Conservation (phyloP, 2,797 vertebrate genomes). For the Caiman crocodilus region DNA sequence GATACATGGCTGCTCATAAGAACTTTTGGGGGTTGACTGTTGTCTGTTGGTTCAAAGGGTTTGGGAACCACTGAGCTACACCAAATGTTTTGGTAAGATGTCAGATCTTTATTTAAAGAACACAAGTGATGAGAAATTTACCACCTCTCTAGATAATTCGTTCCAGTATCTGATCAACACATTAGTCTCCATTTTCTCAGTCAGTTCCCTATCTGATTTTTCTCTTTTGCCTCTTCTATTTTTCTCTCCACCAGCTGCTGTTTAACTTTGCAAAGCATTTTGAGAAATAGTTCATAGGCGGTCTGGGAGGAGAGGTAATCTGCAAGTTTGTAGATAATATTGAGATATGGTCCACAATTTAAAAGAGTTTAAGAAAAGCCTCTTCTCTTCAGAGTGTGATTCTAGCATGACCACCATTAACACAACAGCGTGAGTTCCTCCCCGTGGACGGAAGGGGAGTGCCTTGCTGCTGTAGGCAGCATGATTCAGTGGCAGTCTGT, state of each 20-base stretch:
- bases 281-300: neutral
- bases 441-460: neutral
- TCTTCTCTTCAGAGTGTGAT: neutral
- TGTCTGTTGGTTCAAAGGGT: no score
- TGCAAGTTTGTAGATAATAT: neutral
- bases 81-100: no score
- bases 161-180: neutral
- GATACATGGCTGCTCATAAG: no score
- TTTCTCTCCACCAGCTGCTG: neutral
- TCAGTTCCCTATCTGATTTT: neutral
- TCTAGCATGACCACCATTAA: neutral
- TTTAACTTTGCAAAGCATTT: neutral
- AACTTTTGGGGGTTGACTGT: no score
- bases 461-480: neutral
- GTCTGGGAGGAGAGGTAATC: neutral
- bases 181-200: neutral
- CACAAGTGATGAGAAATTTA: neutral
- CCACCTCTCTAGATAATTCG: neutral
- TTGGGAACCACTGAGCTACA: no score
- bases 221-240: neutral
- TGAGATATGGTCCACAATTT: accelerated
- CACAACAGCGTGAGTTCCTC: neutral
- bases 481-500: neutral
- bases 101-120: neutral
- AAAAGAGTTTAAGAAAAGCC: neutral